phyloP scores from a whole-genome alignment of 2,113 vertebrate species.

The Poecilia latipinna region DNA sequence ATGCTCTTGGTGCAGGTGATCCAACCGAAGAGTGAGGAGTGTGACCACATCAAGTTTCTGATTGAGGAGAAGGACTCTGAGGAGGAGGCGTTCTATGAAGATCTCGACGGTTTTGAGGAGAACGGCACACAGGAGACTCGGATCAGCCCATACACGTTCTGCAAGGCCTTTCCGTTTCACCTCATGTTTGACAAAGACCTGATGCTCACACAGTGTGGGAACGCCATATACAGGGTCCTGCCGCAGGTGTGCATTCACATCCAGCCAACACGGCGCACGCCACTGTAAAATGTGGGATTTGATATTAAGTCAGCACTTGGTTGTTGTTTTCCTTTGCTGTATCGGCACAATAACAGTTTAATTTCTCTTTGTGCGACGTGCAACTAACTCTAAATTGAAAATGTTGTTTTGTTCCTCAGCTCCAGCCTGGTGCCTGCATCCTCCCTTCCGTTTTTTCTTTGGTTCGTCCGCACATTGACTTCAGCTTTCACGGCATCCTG shows the following conservation, averaged over 20 bases:
- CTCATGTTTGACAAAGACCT: conserved; percentile 97
- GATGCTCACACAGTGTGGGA: conserved; percentile 95
- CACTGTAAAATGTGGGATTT: conserved; percentile 1
- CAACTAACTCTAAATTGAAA: not conserved
- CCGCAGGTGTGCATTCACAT: conserved; percentile 86
- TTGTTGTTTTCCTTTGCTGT: not conserved
- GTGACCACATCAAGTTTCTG: conserved; percentile 97
- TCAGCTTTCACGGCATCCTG: conserved; percentile 97
- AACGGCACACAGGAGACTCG: conserved; percentile 96
- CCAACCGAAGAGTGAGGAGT: conserved; percentile 95
- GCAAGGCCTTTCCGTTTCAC: conserved; percentile 98
- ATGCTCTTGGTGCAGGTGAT: conserved; percentile 83
- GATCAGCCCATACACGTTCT: conserved; percentile 98
- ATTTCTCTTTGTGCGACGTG: not conserved
- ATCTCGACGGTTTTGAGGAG: conserved; percentile 96
- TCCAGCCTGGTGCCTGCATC: conserved; percentile 94
- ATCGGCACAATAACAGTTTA: not conserved
- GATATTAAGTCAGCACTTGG: not conserved
- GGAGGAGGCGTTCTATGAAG: conserved; percentile 95
- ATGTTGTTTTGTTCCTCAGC: conserved; percentile 74
- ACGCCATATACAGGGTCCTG: conserved; percentile 96
- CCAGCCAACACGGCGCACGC: not conserved
- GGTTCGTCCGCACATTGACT: conserved; percentile 98
- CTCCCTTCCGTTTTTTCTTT: conserved; percentile 95
- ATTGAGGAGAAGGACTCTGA: conserved; percentile 98